Percentiles rank a stretch among this genome's conserved stretches.
Evolutionary conservation across 2,888 invertebrate genomes (phyloP).

Genomic region (Phaonia tiefii): DNA sequence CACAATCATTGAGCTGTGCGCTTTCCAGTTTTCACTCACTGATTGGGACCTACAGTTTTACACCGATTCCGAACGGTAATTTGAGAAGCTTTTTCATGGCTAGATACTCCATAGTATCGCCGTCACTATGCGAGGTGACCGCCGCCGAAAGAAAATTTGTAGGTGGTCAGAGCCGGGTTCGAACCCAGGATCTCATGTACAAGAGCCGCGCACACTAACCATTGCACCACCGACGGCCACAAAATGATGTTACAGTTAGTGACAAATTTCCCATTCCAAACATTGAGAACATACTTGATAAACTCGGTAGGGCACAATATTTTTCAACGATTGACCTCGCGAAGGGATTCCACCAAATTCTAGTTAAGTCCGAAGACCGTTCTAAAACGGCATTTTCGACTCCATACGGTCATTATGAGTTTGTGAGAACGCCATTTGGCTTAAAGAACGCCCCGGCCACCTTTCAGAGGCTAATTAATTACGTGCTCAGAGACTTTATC

Average conservation of each 20-base stretch:
- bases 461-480: slow-evolving; percentile 69
- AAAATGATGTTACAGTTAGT: background rate
- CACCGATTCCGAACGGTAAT: too few relatives aligned
- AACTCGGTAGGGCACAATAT: slow-evolving; percentile 68
- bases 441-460: slow-evolving; percentile 68
- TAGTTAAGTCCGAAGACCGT: background rate
- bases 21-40: too few relatives aligned
- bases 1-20: too few relatives aligned
- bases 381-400: slow-evolving; percentile 24
- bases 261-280: slow-evolving; percentile 67
- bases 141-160: too few relatives aligned
- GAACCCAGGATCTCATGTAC: too few relatives aligned
- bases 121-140: too few relatives aligned
- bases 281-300: slow-evolving; percentile 70
- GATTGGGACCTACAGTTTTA: too few relatives aligned
- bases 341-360: slow-evolving; percentile 35
- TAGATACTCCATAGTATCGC: too few relatives aligned
- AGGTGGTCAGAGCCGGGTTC: too few relatives aligned
- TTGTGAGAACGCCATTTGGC: slow-evolving; percentile 46
- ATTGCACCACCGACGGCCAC: too few relatives aligned
- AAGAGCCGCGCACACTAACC: too few relatives aligned
- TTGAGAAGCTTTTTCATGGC: too few relatives aligned
- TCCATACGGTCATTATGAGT: slow-evolving; percentile 32
- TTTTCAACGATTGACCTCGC: slow-evolving; percentile 24
- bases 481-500: slow-evolving; percentile 14